Base-by-base conservation (phyloP, 2,797 vertebrate genomes). In the Muraenolepis orangiensis region DNA sequence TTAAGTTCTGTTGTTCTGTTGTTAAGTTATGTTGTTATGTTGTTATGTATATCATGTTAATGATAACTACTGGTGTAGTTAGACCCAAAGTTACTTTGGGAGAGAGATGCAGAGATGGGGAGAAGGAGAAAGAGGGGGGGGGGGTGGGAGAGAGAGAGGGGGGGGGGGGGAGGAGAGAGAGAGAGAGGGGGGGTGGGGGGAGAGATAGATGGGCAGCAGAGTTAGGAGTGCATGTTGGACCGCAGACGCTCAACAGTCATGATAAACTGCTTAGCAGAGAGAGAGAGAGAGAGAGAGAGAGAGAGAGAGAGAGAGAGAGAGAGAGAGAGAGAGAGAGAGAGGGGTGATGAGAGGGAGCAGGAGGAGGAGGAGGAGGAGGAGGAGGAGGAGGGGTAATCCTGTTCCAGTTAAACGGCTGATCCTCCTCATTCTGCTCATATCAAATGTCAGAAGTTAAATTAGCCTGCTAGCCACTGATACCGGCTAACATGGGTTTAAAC, bases 401-500 rank as follows among this genome's bases (percentile, higher is more conserved):
- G 91, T 93, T 93, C 91, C 91, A 92, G 93, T 90, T 94, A 94
- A 93, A 94, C 86, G 91, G 92, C 90, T 94, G 93, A 94, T 94
- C 93, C 93, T 91, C 90, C 90, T 93, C 67, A 89, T 91, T 94
- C 93, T 91, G 92, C 87, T 91, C 92, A 94, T 91, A 94, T 95
- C 92, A 94, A 93, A 95, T 95, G 92, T 94, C 90, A 89, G 91
- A 91, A 94, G 91, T 93, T 94, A 93, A 96, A 90, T 89, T 90
- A 95, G 93, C 91, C 93, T 93, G 94, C 94, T 94, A 93, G 91
- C 93, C 93, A 89, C 89, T 89, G 92, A 95, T 94, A 95, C 92
- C 91, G 93, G 91, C 94, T 96, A 96, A 95, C 78, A 94, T 82
- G 75, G 93, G 94, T 92, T 95, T 95, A 96, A 94, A 93, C 78